Conservation (phyloP, 1,140 invertebrate species). For the Cyclargus thomasi region DNA sequence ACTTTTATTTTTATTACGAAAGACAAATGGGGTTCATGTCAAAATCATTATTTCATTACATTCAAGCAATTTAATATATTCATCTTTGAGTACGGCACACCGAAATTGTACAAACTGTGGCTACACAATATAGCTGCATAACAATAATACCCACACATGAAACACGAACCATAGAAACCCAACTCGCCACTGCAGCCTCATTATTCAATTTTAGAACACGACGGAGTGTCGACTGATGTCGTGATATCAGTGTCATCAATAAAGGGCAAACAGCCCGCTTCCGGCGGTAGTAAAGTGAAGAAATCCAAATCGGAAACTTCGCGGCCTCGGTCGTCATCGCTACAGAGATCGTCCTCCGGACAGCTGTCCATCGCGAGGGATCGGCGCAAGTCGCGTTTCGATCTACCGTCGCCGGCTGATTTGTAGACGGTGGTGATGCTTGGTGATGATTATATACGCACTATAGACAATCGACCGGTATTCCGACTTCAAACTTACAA, state of each 20-base stretch:
- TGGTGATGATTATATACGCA: no score
- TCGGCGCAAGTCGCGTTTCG: conserved; percentile 52
- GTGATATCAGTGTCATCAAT: conserved; percentile 61
- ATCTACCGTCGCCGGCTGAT: conserved; percentile 56
- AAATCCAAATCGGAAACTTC: conserved; percentile 67
- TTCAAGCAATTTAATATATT: no score
- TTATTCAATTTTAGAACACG: conserved; percentile 42
- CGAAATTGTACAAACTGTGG: no score
- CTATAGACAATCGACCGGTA: no score
- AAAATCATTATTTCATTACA: no score
- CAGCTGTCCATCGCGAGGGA: conserved; percentile 52
- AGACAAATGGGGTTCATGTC: no score
- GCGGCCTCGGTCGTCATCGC: conserved; percentile 53
- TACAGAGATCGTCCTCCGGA: conserved; percentile 64
- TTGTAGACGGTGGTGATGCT: conserved; percentile 35
- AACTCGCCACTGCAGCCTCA: background rate
- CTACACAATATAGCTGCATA: background rate
- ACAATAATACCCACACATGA: background rate
- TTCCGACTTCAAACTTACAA: no score
- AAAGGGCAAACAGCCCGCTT: conserved; percentile 70
- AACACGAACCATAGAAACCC: background rate
- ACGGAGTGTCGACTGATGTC: conserved; percentile 59
- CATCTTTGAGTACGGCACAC: no score
- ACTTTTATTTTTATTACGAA: no score
- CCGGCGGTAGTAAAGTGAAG: conserved; percentile 67